Conservation (phyloP, 2,888 invertebrate species). For the Quadroppia sp. region DNA sequence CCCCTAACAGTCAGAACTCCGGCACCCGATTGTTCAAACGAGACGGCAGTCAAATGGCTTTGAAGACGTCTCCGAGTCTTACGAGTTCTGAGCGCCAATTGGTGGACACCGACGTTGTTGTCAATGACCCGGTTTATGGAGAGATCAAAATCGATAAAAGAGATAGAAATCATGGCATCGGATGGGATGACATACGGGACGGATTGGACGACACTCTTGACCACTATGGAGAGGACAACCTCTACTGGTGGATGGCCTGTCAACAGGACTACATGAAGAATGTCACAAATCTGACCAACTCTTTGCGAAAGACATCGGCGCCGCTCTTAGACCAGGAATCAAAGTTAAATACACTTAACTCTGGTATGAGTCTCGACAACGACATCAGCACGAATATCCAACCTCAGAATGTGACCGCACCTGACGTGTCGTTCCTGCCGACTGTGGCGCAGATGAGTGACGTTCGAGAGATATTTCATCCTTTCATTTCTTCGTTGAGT, state of each 20-base stretch:
- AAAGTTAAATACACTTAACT: conserved; percentile 51
- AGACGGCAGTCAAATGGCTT: conserved; percentile 52
- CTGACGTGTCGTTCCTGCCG: conserved; percentile 50
- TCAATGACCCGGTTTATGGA: too few relatives aligned
- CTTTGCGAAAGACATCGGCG: conserved; percentile 31
- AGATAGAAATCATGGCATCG: too few relatives aligned
- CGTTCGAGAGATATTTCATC: conserved; percentile 90
- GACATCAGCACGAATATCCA: conserved; percentile 40
- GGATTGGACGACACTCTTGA: conserved; percentile 43
- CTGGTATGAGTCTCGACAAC: conserved; percentile 50
- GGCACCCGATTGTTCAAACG: conserved; percentile 47
- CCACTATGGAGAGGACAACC: conserved; percentile 65
- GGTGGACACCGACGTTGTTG: not conserved
- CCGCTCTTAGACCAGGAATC: conserved; percentile 51
- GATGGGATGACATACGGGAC: too few relatives aligned
- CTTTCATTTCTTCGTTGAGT: conserved; percentile 78
- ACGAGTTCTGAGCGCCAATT: conserved; percentile 49
- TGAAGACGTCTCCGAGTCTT: conserved; percentile 52
- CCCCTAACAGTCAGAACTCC: conserved; percentile 45
- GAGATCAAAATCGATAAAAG: too few relatives aligned
- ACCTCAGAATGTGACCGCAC: conserved; percentile 37
- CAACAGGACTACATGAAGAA: conserved; percentile 64
- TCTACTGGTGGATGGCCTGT: conserved; percentile 95
- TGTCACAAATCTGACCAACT: conserved; percentile 50
- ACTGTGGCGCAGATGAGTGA: conserved; percentile 63